Evolutionary conservation across 2,888 invertebrate genomes (phyloP), one percentile per base, ranked within the genome.

Genomic region (Rotaria macrura): DNA sequence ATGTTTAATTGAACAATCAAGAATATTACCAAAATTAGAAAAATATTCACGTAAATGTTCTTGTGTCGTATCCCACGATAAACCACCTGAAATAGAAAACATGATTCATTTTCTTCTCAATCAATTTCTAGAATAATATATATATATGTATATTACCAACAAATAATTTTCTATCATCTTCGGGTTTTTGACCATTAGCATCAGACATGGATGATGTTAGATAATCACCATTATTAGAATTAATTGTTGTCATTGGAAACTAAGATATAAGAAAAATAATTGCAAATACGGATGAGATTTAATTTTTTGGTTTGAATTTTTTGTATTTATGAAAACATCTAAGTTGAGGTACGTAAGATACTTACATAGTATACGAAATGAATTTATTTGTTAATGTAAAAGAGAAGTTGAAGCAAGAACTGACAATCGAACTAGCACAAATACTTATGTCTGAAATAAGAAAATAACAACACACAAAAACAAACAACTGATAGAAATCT

Each of bases 91-190:
- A 84, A 29, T 4, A 20, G 1, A 25, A 4, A 74, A 14, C 9
- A n/a, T n/a, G n/a, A n/a, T 5, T 65, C 2, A 2, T 29, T n/a
- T 65, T 9, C 14, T n/a, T n/a, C 6, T n/a, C 29, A 10, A 40
- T 79, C 9, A 79, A 12, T 43, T 12, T 25, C 3, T 17, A 49
- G 5, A 43, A 4, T 5, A 43, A 43, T 6, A 14, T 2, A 25
- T 7, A 40, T 7, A 6, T 79, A 34, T 25, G 12, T 47, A 47
- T 47, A 20, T 40, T 79, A 79, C 79, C 79, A n/a, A 79, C 79
- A 79, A 79, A 79, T 79, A 79, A 79, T 43, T 79, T 79, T 79
- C 79, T 79, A 23, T 79, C 79, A 79, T 79, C 79, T 43, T 79
- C 79, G 1, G 79, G 38, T 40, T 79, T 79, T 6, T 65, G 65